Evolutionary conservation across 2,797 vertebrate species (phyloP).

Genomic region (Lepidocolaptes lacrymiger): DNA sequence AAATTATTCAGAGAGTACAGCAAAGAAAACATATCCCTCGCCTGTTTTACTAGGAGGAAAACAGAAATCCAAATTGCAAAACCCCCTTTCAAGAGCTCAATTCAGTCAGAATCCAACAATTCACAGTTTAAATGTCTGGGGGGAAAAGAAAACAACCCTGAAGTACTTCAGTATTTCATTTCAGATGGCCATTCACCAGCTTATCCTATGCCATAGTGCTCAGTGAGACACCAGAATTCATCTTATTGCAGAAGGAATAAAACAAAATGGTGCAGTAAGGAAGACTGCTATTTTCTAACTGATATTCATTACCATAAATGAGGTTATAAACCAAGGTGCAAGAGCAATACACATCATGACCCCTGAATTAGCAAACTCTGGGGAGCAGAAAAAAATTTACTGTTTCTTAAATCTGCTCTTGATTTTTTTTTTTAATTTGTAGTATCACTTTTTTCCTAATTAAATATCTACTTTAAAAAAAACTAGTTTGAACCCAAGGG

Average conservation of each 20-base stretch:
- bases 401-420: neutral
- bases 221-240: neutral
- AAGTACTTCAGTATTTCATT: neutral
- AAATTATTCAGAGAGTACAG: neutral
- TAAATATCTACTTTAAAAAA: neutral
- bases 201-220: neutral
- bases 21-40: neutral
- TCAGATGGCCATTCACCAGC: neutral
- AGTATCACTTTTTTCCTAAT: neutral
- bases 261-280: neutral
- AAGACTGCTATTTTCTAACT: neutral
- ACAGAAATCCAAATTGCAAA: neutral
- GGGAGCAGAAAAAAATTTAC: neutral
- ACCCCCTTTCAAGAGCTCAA: neutral
- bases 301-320: neutral
- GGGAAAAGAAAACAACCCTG: neutral
- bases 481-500: rapidly evolving
- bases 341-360: neutral
- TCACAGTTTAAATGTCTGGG: neutral
- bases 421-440: neutral
- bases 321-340: slow-evolving; percentile 3
- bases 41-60: neutral
- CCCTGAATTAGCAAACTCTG: neutral
- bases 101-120: neutral
- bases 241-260: neutral